phyloP scores from a whole-genome alignment of 30 jellyfish, hydroid and myxozoan species.

The Rhopilema esculentum region DNA sequence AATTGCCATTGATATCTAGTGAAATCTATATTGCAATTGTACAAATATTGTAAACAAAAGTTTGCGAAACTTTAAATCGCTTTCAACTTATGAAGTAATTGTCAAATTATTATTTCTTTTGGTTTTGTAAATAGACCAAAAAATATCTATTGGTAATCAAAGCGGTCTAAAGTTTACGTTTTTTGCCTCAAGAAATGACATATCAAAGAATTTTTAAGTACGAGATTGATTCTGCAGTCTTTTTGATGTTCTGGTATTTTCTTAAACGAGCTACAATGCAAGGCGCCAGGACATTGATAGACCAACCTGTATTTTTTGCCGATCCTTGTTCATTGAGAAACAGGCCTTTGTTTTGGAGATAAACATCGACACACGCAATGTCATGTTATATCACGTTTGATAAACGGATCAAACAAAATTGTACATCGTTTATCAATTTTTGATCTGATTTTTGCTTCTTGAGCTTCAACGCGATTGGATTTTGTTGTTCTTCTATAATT shows the following conservation, averaged over 20 bases:
- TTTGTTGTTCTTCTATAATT: not conserved
- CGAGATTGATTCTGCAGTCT: not conserved
- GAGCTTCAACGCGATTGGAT: not conserved
- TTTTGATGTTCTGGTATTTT: not conserved
- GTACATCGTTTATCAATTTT: not conserved
- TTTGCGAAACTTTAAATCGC: too few species aligned
- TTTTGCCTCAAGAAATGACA: not conserved
- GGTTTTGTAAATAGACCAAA: too few species aligned
- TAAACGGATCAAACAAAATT: not conserved
- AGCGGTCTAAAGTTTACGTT: too few species aligned
- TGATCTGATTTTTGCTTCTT: not conserved
- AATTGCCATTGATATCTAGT: too few species aligned
- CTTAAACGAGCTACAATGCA: not conserved
- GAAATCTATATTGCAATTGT: too few species aligned
- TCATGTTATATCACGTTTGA: not conserved
- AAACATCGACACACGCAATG: not conserved
- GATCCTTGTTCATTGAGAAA: not conserved
- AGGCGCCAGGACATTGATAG: not conserved
- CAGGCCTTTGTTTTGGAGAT: not conserved
- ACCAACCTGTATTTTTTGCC: not conserved
- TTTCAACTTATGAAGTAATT: too few species aligned
- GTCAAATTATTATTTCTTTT: too few species aligned
- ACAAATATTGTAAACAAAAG: too few species aligned
- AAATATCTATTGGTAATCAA: too few species aligned
- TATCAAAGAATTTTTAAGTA: too few species aligned